Conservation (phyloP, 2,113 vertebrate species). For the Tonatia bakeri region DNA sequence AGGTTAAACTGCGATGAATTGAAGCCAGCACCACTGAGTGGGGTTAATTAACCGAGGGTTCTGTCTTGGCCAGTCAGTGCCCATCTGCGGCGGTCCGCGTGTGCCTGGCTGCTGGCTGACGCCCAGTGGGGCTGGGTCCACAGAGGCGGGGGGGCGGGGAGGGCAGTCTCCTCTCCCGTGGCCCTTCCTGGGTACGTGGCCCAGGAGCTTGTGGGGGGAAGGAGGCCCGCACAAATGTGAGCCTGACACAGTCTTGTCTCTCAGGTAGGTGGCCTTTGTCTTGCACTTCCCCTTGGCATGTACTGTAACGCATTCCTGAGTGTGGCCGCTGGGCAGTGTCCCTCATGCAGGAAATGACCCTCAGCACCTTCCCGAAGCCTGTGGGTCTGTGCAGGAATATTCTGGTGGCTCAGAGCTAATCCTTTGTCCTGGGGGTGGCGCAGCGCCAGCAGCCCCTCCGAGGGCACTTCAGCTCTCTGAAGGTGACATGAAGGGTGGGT, state of each 20-base stretch:
- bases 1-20: constrained; percentile 9
- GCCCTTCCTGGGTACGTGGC: background rate
- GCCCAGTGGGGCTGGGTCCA: background rate
- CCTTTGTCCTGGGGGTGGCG: background rate
- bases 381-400: background rate
- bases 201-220: background rate
- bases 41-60: constrained; percentile 22
- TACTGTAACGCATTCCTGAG: background rate
- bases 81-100: background rate
- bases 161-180: background rate
- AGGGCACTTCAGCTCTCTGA: background rate
- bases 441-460: background rate
- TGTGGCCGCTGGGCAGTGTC: background rate
- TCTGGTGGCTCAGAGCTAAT: constrained; percentile 35
- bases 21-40: background rate
- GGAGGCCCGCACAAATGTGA: no score
- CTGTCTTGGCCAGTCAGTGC: background rate
- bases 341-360: constrained; percentile 44
- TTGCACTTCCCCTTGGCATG: background rate
- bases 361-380: constrained; percentile 44
- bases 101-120: background rate
- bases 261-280: background rate
- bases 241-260: background rate
- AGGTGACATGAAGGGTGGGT: constrained; percentile 25
- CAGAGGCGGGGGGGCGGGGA: background rate